These are phyloP conservation scores for Temnothorax rugatulus DNA, from an alignment of 2,888 invertebrate genomes.

Conservation along the genomic window DNA sequence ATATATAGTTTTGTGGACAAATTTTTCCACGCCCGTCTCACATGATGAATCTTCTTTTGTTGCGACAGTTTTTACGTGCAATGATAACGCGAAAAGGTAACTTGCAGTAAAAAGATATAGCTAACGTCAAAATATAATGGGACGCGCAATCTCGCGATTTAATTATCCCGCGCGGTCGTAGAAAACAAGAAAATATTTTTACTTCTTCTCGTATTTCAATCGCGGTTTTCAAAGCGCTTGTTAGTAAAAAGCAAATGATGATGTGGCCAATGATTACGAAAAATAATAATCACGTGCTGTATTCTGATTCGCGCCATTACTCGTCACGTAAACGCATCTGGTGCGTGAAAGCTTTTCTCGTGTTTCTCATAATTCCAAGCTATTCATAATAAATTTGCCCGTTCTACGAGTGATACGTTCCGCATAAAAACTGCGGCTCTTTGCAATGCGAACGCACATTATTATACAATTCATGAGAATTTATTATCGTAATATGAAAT, in stretches of 20 bases:
- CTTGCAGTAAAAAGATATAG: neutral
- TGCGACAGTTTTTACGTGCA: neutral
- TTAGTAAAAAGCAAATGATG: conserved; percentile 10
- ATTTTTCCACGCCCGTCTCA: neutral
- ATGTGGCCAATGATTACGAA: conserved; percentile 27
- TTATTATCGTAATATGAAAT: conserved; percentile 6
- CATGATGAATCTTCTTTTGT: conserved; percentile 2
- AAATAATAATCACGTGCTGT: conserved; percentile 19
- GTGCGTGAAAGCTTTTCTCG: conserved; percentile 10
- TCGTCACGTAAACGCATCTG: conserved; percentile 10
- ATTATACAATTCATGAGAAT: neutral
- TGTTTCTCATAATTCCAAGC: conserved; percentile 12
- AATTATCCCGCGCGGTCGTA: conserved; percentile 17
- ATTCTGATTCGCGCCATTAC: conserved; percentile 22
- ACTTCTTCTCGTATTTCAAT: conserved; percentile 30
- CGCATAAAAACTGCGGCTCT: neutral
- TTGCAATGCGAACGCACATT: neutral
- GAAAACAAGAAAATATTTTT: conserved; percentile 41
- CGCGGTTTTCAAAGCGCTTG: conserved; percentile 19
- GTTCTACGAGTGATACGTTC: neutral
- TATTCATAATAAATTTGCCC: neutral
- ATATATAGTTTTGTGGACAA: neutral
- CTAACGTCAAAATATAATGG: conserved; percentile 29
- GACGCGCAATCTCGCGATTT: conserved; percentile 28
- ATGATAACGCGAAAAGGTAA: conserved; percentile 17